Conservation (phyloP, 2,113 vertebrate genomes). For the Thamnaconus septentrionalis region DNA sequence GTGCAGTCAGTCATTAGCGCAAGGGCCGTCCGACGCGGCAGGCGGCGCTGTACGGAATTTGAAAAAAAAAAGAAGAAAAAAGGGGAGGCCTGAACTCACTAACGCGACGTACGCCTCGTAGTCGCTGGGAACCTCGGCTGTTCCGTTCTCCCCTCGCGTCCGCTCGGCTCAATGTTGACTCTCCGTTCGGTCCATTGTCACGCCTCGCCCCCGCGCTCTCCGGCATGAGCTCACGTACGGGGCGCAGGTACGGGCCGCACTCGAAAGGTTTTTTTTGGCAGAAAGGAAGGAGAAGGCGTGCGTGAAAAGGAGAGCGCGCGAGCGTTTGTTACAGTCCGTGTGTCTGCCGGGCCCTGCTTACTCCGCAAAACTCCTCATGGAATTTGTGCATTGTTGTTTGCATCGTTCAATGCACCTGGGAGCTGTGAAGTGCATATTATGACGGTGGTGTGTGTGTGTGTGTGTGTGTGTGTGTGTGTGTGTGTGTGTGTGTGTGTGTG, state of each 20-base stretch:
- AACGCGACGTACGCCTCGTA: no score
- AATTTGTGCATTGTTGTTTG: slow-evolving; percentile 53
- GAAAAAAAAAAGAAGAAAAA: no score
- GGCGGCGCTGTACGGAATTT: no score
- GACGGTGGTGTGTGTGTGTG: slow-evolving; percentile 8
- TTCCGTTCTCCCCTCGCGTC: no score
- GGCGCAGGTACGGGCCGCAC: slow-evolving; percentile 12
- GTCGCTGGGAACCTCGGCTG: no score
- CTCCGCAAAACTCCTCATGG: slow-evolving; percentile 56
- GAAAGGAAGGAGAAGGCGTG: slow-evolving; percentile 43
- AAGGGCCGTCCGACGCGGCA: no score
- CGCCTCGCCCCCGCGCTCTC: slow-evolving; percentile 25
- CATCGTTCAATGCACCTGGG: slow-evolving; percentile 45
- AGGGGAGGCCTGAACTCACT: no score
- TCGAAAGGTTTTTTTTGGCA: slow-evolving; percentile 33
- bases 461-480: slow-evolving; percentile 3
- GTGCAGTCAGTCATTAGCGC: no score
- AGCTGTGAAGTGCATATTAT: slow-evolving; percentile 63
- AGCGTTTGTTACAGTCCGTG: slow-evolving; percentile 54
- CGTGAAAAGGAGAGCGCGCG: slow-evolving; percentile 42
- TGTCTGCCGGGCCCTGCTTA: slow-evolving; percentile 47
- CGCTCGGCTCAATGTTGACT: slow-evolving; percentile 51
- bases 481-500: slow-evolving; percentile 3
- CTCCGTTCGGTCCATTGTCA: slow-evolving; percentile 39
- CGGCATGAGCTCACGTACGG: slow-evolving; percentile 39